phyloP scores from a whole-genome alignment of 2,113 vertebrate genomes.

The Chlorodrepanis virens region DNA sequence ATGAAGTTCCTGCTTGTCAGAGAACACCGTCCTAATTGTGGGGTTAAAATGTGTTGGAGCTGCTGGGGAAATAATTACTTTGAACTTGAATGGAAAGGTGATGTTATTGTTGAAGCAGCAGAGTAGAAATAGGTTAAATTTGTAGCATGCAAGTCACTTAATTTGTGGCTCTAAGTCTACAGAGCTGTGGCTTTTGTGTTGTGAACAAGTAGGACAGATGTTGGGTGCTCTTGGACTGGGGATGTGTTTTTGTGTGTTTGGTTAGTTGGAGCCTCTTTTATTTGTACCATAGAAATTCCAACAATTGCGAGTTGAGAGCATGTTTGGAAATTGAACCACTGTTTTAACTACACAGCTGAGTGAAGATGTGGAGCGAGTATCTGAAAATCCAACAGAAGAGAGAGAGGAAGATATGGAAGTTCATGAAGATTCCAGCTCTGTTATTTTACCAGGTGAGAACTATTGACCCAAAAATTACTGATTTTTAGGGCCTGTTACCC shows the following conservation, averaged over 20 bases:
- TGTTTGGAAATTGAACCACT: slow-evolving; percentile 60
- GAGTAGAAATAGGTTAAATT: slow-evolving; percentile 9
- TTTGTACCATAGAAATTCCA: slow-evolving; percentile 59
- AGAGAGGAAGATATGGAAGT: slow-evolving; percentile 64
- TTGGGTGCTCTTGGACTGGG: not conserved
- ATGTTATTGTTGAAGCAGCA: not conserved
- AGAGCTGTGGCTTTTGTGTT: not conserved
- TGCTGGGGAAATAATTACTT: not conserved
- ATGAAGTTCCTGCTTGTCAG: not conserved
- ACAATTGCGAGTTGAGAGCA: slow-evolving; percentile 38
- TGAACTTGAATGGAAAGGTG: not conserved
- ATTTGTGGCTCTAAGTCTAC: not conserved
- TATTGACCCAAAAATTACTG: not conserved
- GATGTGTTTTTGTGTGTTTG: not conserved
- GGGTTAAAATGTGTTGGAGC: not conserved
- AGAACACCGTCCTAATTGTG: not conserved
- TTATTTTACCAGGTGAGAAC: slow-evolving; percentile 76
- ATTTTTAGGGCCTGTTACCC: not conserved
- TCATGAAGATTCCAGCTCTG: slow-evolving; percentile 57
- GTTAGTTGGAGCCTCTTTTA: slow-evolving; percentile 47
- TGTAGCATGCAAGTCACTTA: not conserved
- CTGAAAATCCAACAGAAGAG: slow-evolving; percentile 62
- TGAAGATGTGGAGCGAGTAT: slow-evolving; percentile 72
- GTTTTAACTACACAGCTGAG: slow-evolving; percentile 79
- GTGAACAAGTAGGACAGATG: not conserved